Conservation (phyloP, 2,888 invertebrate genomes). For the Sicus ferrugineus region DNA sequence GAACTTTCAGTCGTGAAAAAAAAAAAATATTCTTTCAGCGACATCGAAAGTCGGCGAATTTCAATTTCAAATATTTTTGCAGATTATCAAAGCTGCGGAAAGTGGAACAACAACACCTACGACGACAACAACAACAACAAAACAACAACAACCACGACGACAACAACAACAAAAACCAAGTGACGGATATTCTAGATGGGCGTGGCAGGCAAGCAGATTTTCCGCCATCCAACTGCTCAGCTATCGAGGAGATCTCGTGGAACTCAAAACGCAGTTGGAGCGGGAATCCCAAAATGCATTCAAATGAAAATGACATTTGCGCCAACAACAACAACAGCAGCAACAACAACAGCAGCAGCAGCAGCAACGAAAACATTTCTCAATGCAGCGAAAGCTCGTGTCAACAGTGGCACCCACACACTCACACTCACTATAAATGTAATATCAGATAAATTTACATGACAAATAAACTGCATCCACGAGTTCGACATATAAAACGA, state of each 20-base stretch:
- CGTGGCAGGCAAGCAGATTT: neutral
- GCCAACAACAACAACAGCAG: conserved; percentile 29
- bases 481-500: conserved; percentile 27
- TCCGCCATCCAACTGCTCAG: neutral
- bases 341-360: conserved; percentile 35
- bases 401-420: neutral
- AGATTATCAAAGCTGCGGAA: conserved; percentile 14
- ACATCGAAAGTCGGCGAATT: too few relatives aligned
- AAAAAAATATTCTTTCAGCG: too few relatives aligned
- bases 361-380: conserved; percentile 30
- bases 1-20: neutral
- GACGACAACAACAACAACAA: too few relatives aligned
- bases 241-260: conserved; percentile 8
- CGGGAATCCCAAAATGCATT: conserved; percentile 36
- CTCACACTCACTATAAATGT: conserved; percentile 8
- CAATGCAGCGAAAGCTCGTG: too few relatives aligned
- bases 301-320: conserved; percentile 45
- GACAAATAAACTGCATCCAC: conserved; percentile 37
- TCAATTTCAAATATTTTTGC: conserved; percentile 20
- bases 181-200: neutral
- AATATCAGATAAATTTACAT: conserved; percentile 34
- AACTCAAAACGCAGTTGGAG: conserved; percentile 16
- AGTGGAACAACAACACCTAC: neutral
- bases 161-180: neutral
- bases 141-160: neutral